phyloP scores from a whole-genome alignment of 1,140 invertebrate genomes.

The Pantala flavescens region DNA sequence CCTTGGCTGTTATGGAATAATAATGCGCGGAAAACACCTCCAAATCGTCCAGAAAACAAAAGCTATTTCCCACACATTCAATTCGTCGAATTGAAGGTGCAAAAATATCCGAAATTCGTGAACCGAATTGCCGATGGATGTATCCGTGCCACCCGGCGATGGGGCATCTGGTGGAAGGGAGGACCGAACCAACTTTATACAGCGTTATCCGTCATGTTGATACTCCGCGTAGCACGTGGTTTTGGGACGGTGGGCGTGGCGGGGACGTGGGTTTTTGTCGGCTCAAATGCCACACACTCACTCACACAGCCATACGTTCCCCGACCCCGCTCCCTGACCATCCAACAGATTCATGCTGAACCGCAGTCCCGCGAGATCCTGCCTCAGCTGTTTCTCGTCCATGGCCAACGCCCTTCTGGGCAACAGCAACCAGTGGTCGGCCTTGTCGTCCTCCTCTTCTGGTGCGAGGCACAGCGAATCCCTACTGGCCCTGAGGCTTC shows the following conservation, averaged over 20 bases:
- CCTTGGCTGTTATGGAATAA: too few relatives aligned
- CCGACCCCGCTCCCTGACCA: constrained; percentile 38
- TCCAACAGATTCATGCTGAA: constrained; percentile 46
- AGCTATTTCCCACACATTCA: too few relatives aligned
- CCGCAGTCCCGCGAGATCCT: constrained; percentile 46
- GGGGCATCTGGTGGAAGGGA: too few relatives aligned
- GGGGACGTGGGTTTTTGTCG: background rate
- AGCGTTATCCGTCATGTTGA: too few relatives aligned
- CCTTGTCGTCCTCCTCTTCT: constrained; percentile 39
- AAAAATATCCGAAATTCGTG: too few relatives aligned
- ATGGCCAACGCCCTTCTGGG: constrained; percentile 48
- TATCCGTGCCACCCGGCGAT: too few relatives aligned
- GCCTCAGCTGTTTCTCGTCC: constrained; percentile 44
- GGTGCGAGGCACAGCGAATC: constrained; percentile 1
- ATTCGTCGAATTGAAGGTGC: too few relatives aligned
- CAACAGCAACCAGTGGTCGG: constrained; percentile 47
- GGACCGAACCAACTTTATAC: too few relatives aligned
- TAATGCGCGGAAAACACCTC: too few relatives aligned
- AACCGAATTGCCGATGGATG: too few relatives aligned
- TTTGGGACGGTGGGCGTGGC: background rate
- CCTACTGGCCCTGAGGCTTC: background rate
- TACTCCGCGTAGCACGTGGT: too few relatives aligned
- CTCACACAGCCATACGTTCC: constrained; percentile 53
- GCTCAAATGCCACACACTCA: constrained; percentile 22
- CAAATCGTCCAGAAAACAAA: too few relatives aligned